Evolutionary conservation across 2,113 vertebrate species (phyloP), one percentile per base, ranked within the genome.

Genomic region (Mystacornis crossleyi): DNA sequence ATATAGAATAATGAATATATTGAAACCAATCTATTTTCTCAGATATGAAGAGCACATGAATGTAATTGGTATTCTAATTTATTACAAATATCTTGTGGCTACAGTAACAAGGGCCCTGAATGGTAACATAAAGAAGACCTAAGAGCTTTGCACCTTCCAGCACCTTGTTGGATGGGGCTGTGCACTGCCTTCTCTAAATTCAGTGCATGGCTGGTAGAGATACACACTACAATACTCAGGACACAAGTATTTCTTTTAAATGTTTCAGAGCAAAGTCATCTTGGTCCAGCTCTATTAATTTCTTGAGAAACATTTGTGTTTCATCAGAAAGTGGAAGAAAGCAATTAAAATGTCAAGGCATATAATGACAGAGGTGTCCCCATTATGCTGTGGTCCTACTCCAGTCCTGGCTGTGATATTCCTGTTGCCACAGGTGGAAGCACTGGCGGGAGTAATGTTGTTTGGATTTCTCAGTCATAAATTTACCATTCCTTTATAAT

Each of bases 31-130:
- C 54, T 70, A 13, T 92, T 81, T 88, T 69, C 74, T 81, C 81
- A 88, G 62, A n/a, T 83, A 88, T 21, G 58, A 90, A 66, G 45
- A 83, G 47, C 81, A 90, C 71, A 48, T 70, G 24, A 72, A 80
- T 83, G 58, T 55, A 93, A 93, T 73, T 73, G 84, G 18, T 60
- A 80, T 82, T 90, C 45, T 86, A 80, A 85, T 95, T 88, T 81
- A 81, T 80, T 82, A 64, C 47, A 93, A 94, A 86, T 90, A 66
- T 47, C 60, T 54, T 36, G 34, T 88, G 70, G 54, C 25, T 93
- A 65, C 57, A 72, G 50, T 78, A 73, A n/a, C 38, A 53, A 82
- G 42, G 58, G 45, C 47, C 38, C 24, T 85, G 50, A 87, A 87
- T 19, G 47, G 54, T 31, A 48, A 64, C 40, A 53, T 58, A 70